These are phyloP conservation scores for Columba janthina DNA, from an alignment of 2,113 vertebrate species.

Conservation along the genomic window DNA sequence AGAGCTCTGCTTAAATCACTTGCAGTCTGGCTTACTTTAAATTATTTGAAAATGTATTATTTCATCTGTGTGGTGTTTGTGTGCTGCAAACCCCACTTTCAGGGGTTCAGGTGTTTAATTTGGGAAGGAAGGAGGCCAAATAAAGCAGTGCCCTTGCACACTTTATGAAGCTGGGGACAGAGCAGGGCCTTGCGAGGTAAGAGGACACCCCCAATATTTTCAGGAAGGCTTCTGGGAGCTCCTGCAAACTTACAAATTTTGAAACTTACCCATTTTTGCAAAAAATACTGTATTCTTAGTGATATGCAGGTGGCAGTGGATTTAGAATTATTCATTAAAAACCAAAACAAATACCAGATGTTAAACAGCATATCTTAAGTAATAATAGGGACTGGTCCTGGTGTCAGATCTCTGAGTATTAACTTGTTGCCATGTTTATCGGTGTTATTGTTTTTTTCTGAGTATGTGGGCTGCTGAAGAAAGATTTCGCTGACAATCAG, in stretches of 20 bases:
- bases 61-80: background rate
- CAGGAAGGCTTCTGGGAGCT: background rate
- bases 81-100: background rate
- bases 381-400: background rate
- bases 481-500: background rate
- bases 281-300: background rate
- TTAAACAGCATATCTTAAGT: background rate
- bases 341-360: no score
- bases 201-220: accelerated
- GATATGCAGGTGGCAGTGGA: background rate
- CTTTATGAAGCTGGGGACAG: background rate
- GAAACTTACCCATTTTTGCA: background rate
- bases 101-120: background rate
- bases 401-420: background rate
- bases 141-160: background rate
- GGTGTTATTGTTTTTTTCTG: background rate
- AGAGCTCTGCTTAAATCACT: background rate
- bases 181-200: background rate
- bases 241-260: background rate
- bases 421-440: background rate
- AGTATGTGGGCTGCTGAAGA: background rate
- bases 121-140: background rate
- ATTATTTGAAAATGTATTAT: background rate
- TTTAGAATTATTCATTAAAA: background rate
- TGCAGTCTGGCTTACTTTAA: background rate